Conservation (phyloP, 2,113 vertebrate species). For the Oreochromis spilurus region DNA sequence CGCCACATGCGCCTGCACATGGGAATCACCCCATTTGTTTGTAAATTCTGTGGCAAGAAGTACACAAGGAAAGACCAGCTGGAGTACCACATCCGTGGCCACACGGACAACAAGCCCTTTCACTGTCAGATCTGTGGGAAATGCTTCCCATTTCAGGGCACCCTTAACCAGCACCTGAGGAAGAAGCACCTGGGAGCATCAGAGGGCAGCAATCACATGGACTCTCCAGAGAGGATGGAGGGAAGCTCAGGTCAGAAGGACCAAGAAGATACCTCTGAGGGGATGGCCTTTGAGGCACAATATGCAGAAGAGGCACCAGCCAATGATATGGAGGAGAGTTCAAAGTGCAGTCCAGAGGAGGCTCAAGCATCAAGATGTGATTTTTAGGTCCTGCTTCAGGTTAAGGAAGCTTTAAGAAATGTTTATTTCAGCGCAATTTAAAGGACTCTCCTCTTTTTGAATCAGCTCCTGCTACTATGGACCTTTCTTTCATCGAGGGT, state of each 20-base stretch:
- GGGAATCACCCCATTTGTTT: conserved; percentile 98
- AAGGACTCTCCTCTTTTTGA: conserved; percentile 41
- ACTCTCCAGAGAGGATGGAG: conserved; percentile 87
- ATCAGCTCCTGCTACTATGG: conserved; percentile 44
- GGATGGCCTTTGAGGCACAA: conserved; percentile 77
- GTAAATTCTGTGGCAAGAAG: conserved; percentile 98
- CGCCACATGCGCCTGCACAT: conserved; percentile 98
- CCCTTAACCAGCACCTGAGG: conserved; percentile 96
- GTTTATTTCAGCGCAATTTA: conserved; percentile 50
- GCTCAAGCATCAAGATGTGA: conserved; percentile 70
- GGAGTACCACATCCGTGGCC: conserved; percentile 97
- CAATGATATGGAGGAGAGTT: conserved; percentile 63
- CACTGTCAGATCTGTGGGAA: conserved; percentile 98
- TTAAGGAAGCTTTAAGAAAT: conserved; percentile 70
- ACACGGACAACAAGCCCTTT: conserved; percentile 98
- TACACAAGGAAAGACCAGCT: conserved; percentile 98
- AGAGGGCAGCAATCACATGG: conserved; percentile 78
- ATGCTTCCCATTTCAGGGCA: conserved; percentile 98
- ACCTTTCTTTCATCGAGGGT: conserved; percentile 56
- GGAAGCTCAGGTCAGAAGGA: conserved; percentile 80
- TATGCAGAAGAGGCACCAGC: conserved; percentile 69
- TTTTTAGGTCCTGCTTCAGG: conserved; percentile 68
- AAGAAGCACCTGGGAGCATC: conserved; percentile 93
- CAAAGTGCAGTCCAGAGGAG: conserved; percentile 71
- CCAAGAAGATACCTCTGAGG: conserved; percentile 81